phyloP scores from a whole-genome alignment of 1,140 invertebrate genomes.

The Schlechtendalia chinensis region DNA sequence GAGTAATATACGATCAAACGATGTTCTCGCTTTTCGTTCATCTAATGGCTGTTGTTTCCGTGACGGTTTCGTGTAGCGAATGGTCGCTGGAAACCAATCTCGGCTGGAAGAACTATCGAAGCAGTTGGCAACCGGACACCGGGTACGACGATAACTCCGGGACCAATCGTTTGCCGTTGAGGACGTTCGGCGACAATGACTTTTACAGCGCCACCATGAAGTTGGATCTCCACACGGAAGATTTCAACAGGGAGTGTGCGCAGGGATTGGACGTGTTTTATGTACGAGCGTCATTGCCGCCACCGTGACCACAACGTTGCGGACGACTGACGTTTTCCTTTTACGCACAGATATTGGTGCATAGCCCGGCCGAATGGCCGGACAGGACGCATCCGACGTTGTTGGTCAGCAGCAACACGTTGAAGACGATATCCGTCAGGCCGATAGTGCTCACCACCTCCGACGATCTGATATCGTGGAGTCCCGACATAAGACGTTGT shows the following conservation, averaged over 20 bases:
- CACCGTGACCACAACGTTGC: not conserved
- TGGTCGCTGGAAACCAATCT: not conserved
- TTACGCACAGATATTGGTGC: conserved; percentile 46
- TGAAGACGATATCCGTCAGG: conserved; percentile 17
- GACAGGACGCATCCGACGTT: conserved; percentile 11
- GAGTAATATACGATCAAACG: conserved; percentile 8
- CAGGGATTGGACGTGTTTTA: not conserved
- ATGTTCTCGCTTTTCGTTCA: not conserved
- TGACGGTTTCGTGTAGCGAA: conserved; percentile 10
- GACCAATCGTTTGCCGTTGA: not conserved
- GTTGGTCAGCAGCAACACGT: not conserved
- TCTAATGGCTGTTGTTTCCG: too few species aligned
- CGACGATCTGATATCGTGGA: conserved; percentile 33
- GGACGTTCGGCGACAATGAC: not conserved
- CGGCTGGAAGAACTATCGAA: conserved; percentile 1
- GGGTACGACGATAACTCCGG: not conserved
- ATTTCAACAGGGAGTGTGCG: not conserved
- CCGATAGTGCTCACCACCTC: conserved; percentile 32
- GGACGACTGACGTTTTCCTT: not conserved
- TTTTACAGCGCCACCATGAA: not conserved
- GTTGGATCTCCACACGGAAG: not conserved
- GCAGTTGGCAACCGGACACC: conserved; percentile 22
- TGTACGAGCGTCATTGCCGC: not conserved
- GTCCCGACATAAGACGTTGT: conserved; percentile 56
- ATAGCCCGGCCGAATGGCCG: conserved; percentile 51